Evolutionary conservation across 2,888 invertebrate species (phyloP).

Genomic region (Ophonus ardosiacus): DNA sequence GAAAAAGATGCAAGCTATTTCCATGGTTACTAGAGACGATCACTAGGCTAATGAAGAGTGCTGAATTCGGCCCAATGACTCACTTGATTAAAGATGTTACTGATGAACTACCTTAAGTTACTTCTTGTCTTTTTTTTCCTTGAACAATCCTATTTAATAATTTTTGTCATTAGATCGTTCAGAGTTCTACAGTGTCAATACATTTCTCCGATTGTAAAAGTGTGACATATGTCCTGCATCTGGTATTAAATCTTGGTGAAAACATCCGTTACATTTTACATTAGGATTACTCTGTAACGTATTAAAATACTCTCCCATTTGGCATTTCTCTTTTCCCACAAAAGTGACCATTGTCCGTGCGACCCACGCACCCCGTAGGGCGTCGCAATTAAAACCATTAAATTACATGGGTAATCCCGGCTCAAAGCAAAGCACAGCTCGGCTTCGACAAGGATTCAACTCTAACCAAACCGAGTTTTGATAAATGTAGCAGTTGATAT

Average conservation of each 20-base stretch:
- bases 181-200: too few species aligned
- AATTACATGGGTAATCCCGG: constrained; percentile 61
- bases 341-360: constrained; percentile 20
- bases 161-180: too few species aligned
- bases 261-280: constrained; percentile 47
- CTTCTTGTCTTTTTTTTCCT: too few species aligned
- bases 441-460: constrained; percentile 65
- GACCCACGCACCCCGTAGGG: constrained; percentile 48
- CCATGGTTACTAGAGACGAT: too few species aligned
- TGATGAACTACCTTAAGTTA: too few species aligned
- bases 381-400: constrained; percentile 61
- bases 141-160: too few species aligned
- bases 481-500: constrained; percentile 66
- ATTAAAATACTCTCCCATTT: background rate
- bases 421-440: constrained; percentile 37
- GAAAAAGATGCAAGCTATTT: too few species aligned
- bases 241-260: constrained; percentile 1
- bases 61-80: too few species aligned
- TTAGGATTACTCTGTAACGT: constrained; percentile 17
- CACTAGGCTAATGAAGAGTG: too few species aligned
- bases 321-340: constrained; percentile 29
- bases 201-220: background rate
- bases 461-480: constrained; percentile 65
- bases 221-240: constrained; percentile 20
- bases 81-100: too few species aligned